Conservation (phyloP, 2,888 invertebrate genomes). For the Hermodice carunculata region DNA sequence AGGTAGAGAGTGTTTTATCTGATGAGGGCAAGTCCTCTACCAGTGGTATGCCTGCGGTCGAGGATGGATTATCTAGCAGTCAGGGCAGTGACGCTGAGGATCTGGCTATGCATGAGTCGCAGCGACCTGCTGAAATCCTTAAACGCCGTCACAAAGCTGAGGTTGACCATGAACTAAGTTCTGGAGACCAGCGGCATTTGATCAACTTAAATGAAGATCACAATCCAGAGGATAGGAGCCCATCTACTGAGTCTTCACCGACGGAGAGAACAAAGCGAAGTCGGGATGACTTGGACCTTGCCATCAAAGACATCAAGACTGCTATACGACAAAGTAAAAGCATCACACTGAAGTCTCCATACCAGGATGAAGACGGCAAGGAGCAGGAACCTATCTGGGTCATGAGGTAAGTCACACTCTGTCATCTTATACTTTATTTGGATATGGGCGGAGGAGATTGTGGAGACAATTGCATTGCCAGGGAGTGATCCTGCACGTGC, state of each 20-base stretch:
- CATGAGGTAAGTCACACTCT: conserved; percentile 62
- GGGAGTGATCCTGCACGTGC: too few relatives aligned
- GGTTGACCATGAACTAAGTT: conserved; percentile 40
- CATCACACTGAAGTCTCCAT: conserved; percentile 49
- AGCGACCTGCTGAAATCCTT: conserved; percentile 75
- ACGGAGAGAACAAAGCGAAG: conserved; percentile 50
- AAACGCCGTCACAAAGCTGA: conserved; percentile 73
- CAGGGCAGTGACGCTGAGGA: conserved; percentile 90
- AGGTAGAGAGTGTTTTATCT: conserved; percentile 77
- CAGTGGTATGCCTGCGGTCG: conserved; percentile 85
- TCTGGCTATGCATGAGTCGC: conserved; percentile 71
- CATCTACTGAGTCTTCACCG: background rate
- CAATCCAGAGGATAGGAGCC: too few relatives aligned
- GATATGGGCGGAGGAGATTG: too few relatives aligned
- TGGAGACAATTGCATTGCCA: too few relatives aligned
- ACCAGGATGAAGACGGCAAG: conserved; percentile 10
- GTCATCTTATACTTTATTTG: too few relatives aligned
- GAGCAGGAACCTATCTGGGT: conserved; percentile 65
- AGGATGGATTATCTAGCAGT: conserved; percentile 94
- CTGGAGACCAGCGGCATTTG: too few relatives aligned
- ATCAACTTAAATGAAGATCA: too few relatives aligned
- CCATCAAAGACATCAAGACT: conserved; percentile 86
- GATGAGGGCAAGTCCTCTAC: conserved; percentile 52
- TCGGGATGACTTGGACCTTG: conserved; percentile 68
- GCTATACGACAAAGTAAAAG: conserved; percentile 79